Evolutionary conservation across 2,888 invertebrate genomes (phyloP).

Genomic region (Megastigmus dorsalis): DNA sequence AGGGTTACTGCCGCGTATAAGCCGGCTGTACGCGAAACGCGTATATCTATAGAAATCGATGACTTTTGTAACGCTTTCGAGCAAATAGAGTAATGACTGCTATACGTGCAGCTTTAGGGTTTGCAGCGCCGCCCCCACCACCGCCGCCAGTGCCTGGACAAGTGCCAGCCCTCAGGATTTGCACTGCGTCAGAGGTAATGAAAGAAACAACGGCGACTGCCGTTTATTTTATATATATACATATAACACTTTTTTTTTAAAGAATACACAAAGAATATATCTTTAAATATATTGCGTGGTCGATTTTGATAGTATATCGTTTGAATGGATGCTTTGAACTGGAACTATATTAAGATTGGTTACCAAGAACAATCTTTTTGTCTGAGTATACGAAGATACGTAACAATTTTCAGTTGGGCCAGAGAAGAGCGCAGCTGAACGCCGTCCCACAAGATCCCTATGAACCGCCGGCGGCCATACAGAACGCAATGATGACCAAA

Average conservation of each 20-base stretch:
- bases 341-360: too few species aligned
- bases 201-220: too few species aligned
- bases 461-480: conserved; percentile 91
- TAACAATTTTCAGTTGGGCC: conserved; percentile 21
- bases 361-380: too few species aligned
- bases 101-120: conserved; percentile 61
- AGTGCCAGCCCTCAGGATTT: conserved; percentile 75
- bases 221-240: too few species aligned
- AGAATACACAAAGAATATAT: too few species aligned
- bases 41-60: neutral
- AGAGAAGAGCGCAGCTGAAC: conserved; percentile 14
- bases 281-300: too few species aligned
- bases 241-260: too few species aligned
- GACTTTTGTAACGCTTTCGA: neutral
- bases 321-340: too few species aligned
- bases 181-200: conserved; percentile 74
- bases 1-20: neutral
- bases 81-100: neutral
- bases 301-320: too few species aligned
- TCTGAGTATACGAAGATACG: too few species aligned
- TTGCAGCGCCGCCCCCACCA: conserved; percentile 76
- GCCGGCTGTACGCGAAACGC: neutral
- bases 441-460: conserved; percentile 16
- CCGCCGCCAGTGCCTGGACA: conserved; percentile 77
- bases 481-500: conserved; percentile 96